Base-by-base conservation (phyloP, 1,140 invertebrate species). In the Conus ventricosus region DNA sequence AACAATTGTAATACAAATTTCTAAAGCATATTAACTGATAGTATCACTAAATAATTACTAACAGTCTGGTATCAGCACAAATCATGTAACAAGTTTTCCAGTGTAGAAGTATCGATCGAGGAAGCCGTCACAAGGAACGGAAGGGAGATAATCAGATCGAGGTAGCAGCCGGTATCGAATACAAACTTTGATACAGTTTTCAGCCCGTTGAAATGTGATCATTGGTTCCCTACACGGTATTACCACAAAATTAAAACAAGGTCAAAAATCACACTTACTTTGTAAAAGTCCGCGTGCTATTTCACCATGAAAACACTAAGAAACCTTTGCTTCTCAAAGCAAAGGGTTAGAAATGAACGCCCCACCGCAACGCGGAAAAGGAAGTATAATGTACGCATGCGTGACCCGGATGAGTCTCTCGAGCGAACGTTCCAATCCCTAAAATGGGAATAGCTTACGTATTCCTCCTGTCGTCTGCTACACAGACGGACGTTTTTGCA, bases 351-450 rank as follows among this genome's bases (percentile, higher is more conserved):
- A 55, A 78, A 80, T 78, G 71, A 78, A 87, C 85, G 85, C 85
- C 85, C 71, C 85, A 87, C 85, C 75, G 85, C 85, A 87, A 87
- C 85, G 85, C 85, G 85, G 85, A 87, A 87, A 75, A 87, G 85
- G 85, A 87, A 87, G 25, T 87, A 5, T 5, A 27, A 13, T 51
- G 20, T 78, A 71, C 85, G 75, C 85, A 87, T 87, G 85, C 85
- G 85, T 71, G 27, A 87, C 39, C 51, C 75, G 75, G 25, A 78
- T 87, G 71, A 87, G 82, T 78, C 84, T 85, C 55, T 57, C 85
- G 71, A 75, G 85, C 75, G 71, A 80, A 78, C 82, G 82, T 84
- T 84, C 75, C 67, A 78, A 78, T 57, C 85, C 85, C 85, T 27
- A 87, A 87, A 87, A 87, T 87, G 85, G 85, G 75, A 87, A 87